Base-by-base conservation (phyloP, 2,888 invertebrate genomes). In the Nezara viridula region DNA sequence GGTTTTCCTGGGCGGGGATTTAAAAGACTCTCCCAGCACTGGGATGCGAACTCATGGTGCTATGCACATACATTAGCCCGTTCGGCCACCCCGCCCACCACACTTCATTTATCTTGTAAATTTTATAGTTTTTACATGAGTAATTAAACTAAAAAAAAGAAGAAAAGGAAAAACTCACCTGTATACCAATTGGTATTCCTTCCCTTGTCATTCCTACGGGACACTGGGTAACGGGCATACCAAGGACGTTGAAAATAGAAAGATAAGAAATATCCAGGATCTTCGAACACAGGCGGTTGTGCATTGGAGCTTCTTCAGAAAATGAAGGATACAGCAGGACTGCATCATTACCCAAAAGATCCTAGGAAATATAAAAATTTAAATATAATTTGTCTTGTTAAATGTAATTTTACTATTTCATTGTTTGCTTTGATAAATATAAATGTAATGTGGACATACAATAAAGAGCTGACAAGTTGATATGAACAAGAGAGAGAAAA, bases 271-370 rank as follows among this genome's bases (percentile, higher is more conserved):
- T 93, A 92, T 94, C 94, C 90, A 93, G 92, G 14, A 93, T 92
- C 85, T 93, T 92, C 52, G 93, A 92, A 66, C 94, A 91, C 16
- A 94, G 93, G 89, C 94, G 93, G 90, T 95, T 93, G 93, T 98
- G 98, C 92, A 96, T 96, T 0, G 96, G 97, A 0, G 98, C 98
- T 32, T 96, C 95, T 24, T 96, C 96, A 3, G 98, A 98, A 93
- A 98, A 98, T 0, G 97, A 95, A 0, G 98, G 98, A 92, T 96
- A 98, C 60, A 98, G 93, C 90, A 98, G 95, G 4, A 98, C 96
- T 0, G 98, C 98, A 92, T 98, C 95, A 49, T 96, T 95, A 16
- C 96, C 96, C 49, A 98, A 94, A 92, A 98, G 93, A 87, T 96
- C 95, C 92, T 94, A 92, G 44, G 91, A 90, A 16, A n/a, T 27